phyloP scores from a whole-genome alignment of 1,140 invertebrate species.

The Manduca sexta region DNA sequence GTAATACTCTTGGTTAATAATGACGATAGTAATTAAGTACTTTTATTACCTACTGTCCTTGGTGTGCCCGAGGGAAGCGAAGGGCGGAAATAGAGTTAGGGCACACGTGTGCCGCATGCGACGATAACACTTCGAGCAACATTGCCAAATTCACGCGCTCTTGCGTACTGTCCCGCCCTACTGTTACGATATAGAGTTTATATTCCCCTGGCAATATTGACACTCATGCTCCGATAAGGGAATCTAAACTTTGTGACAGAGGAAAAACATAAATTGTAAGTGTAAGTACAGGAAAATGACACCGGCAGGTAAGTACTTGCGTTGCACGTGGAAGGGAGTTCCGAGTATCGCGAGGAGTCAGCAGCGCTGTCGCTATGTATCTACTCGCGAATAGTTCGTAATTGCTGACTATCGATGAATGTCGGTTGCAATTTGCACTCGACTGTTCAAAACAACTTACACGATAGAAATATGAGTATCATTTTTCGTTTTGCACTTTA shows the following conservation, averaged over 20 bases:
- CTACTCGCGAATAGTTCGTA: too few relatives aligned
- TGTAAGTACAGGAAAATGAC: conserved; percentile 43
- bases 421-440: too few relatives aligned
- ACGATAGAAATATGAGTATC: too few relatives aligned
- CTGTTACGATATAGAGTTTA: neutral
- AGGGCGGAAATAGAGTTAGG: conserved; percentile 51
- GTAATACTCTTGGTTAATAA: conserved; percentile 38
- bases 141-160: neutral
- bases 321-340: conserved; percentile 50
- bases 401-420: too few relatives aligned
- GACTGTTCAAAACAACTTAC: too few relatives aligned
- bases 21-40: conserved; percentile 45
- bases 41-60: conserved; percentile 57
- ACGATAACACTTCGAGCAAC: conserved; percentile 39
- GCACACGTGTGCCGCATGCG: conserved; percentile 51
- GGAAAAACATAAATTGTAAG: conserved; percentile 40
- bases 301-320: conserved; percentile 20
- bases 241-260: conserved; percentile 29
- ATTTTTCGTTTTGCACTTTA: too few relatives aligned
- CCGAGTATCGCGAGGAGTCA: conserved; percentile 24
- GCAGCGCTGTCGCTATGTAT: neutral
- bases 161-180: neutral
- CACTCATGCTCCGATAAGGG: conserved; percentile 10
- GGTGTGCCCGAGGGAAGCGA: conserved; percentile 42
- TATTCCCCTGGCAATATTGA: neutral